phyloP scores from a whole-genome alignment of 2,113 vertebrate genomes.

The Rhegmatorhina hoffmannsi region DNA sequence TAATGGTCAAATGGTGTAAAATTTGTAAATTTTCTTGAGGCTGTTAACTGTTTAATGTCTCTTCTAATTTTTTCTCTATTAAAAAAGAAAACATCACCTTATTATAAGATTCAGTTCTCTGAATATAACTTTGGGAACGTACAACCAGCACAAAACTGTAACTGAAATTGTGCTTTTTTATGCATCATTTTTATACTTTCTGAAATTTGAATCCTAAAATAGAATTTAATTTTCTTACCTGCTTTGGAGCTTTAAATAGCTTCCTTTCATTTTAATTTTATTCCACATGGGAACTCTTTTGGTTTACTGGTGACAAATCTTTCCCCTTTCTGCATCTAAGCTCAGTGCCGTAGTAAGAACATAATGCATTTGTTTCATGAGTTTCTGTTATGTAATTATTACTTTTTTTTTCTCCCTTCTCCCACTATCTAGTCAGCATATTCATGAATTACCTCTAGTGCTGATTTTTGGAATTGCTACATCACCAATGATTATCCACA shows the following conservation, averaged over 20 bases:
- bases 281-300: neutral
- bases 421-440: slow-evolving; percentile 81
- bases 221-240: neutral
- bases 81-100: neutral
- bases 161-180: neutral
- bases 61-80: neutral
- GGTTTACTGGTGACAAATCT: neutral
- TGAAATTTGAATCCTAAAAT: neutral
- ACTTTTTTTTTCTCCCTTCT: neutral
- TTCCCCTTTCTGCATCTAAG: neutral
- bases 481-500: slow-evolving; percentile 91
- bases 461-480: slow-evolving; percentile 96
- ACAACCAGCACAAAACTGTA: neutral
- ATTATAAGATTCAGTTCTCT: neutral
- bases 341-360: neutral
- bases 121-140: neutral
- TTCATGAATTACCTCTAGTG: slow-evolving; percentile 85
- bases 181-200: neutral
- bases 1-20: neutral
- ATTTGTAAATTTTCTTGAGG: neutral
- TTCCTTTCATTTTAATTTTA: neutral
- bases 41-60: neutral
- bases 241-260: neutral
- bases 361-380: neutral
- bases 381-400: neutral